Conservation (phyloP, 2,113 vertebrate genomes). For the Larimichthys polyactis region DNA sequence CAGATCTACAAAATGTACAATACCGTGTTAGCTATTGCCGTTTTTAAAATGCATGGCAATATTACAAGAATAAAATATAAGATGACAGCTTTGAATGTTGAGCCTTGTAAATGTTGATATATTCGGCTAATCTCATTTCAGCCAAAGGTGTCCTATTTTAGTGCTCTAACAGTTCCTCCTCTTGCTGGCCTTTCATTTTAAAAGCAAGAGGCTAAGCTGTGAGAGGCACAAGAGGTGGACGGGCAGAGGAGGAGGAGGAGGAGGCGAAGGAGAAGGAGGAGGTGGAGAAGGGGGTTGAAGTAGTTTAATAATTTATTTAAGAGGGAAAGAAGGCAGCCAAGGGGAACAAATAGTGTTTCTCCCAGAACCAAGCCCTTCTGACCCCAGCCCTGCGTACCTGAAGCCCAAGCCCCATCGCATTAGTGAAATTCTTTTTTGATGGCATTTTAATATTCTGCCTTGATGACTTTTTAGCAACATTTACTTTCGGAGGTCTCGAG, state of each 20-base stretch:
- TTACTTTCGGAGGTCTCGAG: slow-evolving; percentile 99
- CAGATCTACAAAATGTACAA: slow-evolving; percentile 12
- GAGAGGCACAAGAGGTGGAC: slow-evolving; percentile 88
- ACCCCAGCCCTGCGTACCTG: slow-evolving; percentile 92
- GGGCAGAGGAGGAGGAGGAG: slow-evolving; percentile 70
- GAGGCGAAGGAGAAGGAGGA: slow-evolving; percentile 77
- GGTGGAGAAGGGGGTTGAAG: slow-evolving; percentile 85
- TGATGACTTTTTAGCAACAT: slow-evolving; percentile 99
- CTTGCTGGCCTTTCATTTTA: slow-evolving; percentile 81
- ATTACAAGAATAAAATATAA: not conserved
- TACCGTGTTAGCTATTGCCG: not conserved
- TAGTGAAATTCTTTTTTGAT: slow-evolving; percentile 99
- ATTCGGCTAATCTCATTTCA: slow-evolving; percentile 42
- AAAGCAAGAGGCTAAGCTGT: slow-evolving; percentile 88
- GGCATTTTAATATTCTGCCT: slow-evolving; percentile 99
- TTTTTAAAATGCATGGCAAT: slow-evolving; percentile 30
- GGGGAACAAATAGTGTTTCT: slow-evolving; percentile 99
- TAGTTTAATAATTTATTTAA: slow-evolving; percentile 99
- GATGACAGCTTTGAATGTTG: not conserved
- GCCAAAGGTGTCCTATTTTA: slow-evolving; percentile 62
- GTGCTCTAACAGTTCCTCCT: slow-evolving; percentile 61
- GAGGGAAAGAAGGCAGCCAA: slow-evolving; percentile 96
- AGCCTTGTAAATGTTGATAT: slow-evolving; percentile 32
- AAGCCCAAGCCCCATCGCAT: slow-evolving; percentile 95
- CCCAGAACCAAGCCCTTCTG: slow-evolving; percentile 94